Evolutionary conservation across 2,888 invertebrate genomes (phyloP).

Genomic region (Galerucella nymphaeae): DNA sequence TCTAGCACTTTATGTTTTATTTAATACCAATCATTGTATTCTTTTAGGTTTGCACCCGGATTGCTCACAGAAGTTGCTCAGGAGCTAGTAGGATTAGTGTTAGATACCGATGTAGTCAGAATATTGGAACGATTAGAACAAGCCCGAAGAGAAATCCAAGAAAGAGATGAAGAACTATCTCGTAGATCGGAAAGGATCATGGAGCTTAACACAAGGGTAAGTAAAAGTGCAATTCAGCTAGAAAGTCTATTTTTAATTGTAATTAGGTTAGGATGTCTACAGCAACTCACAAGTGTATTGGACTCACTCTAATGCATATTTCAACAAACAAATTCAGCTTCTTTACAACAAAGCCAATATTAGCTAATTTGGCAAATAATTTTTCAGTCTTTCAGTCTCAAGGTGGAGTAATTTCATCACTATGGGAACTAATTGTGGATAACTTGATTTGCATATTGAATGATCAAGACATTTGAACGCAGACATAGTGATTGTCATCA

Average conservation of each 20-base stretch:
- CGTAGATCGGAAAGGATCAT: slow-evolving; percentile 82
- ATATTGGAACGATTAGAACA: slow-evolving; percentile 82
- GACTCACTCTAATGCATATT: too few species aligned
- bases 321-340: too few species aligned
- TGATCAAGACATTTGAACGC: too few species aligned
- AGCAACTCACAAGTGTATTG: too few species aligned
- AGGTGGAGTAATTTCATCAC: too few species aligned
- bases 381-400: too few species aligned
- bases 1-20: too few species aligned
- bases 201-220: slow-evolving; percentile 82
- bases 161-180: slow-evolving; percentile 83
- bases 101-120: slow-evolving; percentile 78
- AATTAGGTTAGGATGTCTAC: background rate
- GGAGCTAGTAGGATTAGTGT: slow-evolving; percentile 78
- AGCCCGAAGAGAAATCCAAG: slow-evolving; percentile 78
- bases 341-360: too few species aligned
- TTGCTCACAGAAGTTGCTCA: slow-evolving; percentile 75
- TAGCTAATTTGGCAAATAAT: too few species aligned
- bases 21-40: background rate
- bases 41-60: slow-evolving; percentile 60
- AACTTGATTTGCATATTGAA: too few species aligned
- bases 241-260: background rate
- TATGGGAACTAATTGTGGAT: too few species aligned
- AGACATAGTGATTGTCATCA: too few species aligned
- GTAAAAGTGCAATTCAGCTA: slow-evolving; percentile 9